phyloP scores from a whole-genome alignment of 2,797 vertebrate species.

The Setipinna tenuifilis region DNA sequence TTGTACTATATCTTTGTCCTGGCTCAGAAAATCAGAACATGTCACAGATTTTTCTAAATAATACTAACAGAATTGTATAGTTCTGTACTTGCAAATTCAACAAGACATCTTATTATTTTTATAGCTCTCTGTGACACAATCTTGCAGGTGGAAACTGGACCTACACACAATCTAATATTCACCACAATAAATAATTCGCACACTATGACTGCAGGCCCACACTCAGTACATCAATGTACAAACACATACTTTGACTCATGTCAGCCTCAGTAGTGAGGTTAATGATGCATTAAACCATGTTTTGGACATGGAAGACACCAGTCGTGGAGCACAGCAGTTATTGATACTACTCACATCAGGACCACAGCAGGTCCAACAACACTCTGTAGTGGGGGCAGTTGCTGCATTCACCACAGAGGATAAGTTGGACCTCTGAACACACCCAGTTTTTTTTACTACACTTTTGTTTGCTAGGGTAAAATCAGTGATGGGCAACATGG shows the following conservation, averaged over 20 bases:
- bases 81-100: neutral
- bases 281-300: neutral
- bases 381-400: neutral
- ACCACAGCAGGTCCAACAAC: neutral
- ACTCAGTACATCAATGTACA: neutral
- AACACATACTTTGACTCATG: neutral
- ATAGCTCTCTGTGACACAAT: neutral
- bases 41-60: no score
- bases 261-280: neutral
- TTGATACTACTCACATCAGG: neutral
- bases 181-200: no score
- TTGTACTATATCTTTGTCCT: neutral
- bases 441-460: no score
- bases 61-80: neutral
- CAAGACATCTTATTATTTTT: neutral
- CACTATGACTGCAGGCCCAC: no score
- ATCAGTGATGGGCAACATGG: no score
- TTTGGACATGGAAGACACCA: neutral
- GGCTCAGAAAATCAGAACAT: neutral
- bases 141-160: no score
- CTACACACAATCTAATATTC: no score
- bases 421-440: no score
- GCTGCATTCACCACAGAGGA: neutral
- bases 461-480: no score
- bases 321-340: neutral